A percentile compares a stretch with the other conserved stretches of the same genome.
Conservation (phyloP, 2,113 vertebrate genomes). For the Boleophthalmus pectinirostris region DNA sequence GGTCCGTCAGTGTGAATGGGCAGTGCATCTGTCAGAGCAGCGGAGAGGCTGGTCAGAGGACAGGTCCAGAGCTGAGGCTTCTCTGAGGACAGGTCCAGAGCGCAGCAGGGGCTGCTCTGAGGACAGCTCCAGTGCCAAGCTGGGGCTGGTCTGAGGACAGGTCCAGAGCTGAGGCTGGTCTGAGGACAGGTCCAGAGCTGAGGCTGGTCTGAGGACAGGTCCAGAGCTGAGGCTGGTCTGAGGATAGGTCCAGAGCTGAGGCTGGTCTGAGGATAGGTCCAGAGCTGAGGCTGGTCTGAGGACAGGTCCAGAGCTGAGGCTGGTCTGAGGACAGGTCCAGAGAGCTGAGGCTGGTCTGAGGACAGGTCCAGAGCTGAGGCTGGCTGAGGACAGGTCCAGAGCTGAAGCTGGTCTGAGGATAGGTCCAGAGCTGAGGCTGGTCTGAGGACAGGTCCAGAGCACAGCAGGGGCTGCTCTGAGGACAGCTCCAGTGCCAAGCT, state of each 20-base stretch:
- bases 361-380: conserved; percentile 24
- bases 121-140: conserved; percentile 32
- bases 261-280: too few species aligned
- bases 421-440: conserved; percentile 14
- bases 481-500: conserved; percentile 30
- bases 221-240: conserved; percentile 13
- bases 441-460: too few species aligned
- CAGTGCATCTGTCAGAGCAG: conserved; percentile 24
- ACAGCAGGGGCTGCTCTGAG: conserved; percentile 22
- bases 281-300: too few species aligned
- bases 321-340: conserved; percentile 37
- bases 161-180: neutral
- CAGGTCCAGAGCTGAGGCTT: conserved; percentile 14
- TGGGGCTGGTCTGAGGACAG: neutral
- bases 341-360: conserved; percentile 15
- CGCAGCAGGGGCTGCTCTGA: conserved; percentile 21
- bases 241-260: conserved; percentile 43
- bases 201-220: conserved; percentile 38
- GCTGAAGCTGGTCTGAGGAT: conserved; percentile 29
- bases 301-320: neutral
- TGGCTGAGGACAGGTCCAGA: too few species aligned
- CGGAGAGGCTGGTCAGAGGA: conserved; percentile 25
- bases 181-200: neutral
- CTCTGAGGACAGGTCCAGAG: too few species aligned
- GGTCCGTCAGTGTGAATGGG: neutral